These are phyloP conservation scores for Semibalanus balanoides DNA, from an alignment of 1,140 invertebrate species.

Conservation along the genomic window DNA sequence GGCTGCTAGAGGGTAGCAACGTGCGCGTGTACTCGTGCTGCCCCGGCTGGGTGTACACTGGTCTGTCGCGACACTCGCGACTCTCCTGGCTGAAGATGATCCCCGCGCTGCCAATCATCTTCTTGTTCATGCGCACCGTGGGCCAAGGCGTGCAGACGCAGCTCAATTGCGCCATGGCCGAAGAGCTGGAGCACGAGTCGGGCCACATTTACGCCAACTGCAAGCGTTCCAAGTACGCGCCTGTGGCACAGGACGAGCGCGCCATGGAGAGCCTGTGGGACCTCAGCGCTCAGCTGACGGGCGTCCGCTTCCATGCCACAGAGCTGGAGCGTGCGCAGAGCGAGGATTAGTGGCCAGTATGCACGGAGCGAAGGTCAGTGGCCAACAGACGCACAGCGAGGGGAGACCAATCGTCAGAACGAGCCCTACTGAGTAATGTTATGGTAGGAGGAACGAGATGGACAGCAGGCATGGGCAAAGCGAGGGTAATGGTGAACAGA, in stretches of 20 bases:
- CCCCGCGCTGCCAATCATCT: slow-evolving; percentile 47
- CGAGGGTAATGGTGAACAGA: too few relatives aligned
- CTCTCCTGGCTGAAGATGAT: slow-evolving; percentile 54
- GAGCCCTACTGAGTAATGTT: too few relatives aligned
- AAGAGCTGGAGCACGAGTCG: slow-evolving; percentile 42
- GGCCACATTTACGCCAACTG: slow-evolving; percentile 60
- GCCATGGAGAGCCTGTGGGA: neutral
- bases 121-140: slow-evolving; percentile 50
- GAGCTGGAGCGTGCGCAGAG: neutral
- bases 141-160: slow-evolving; percentile 58
- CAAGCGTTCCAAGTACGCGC: slow-evolving; percentile 22
- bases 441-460: too few relatives aligned
- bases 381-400: too few relatives aligned
- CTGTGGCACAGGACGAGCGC: neutral
- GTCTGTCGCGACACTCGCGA: slow-evolving; percentile 44
- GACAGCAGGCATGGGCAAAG: too few relatives aligned
- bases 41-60: slow-evolving; percentile 71
- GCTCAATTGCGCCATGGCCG: slow-evolving; percentile 54
- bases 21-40: slow-evolving; percentile 59
- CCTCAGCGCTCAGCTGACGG: neutral
- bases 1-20: slow-evolving; percentile 33
- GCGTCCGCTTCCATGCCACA: neutral
- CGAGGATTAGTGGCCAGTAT: neutral
- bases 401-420: too few relatives aligned
- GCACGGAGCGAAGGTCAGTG: neutral